phyloP scores from a whole-genome alignment of 2,113 vertebrate genomes.

The Neotoma lepida region DNA sequence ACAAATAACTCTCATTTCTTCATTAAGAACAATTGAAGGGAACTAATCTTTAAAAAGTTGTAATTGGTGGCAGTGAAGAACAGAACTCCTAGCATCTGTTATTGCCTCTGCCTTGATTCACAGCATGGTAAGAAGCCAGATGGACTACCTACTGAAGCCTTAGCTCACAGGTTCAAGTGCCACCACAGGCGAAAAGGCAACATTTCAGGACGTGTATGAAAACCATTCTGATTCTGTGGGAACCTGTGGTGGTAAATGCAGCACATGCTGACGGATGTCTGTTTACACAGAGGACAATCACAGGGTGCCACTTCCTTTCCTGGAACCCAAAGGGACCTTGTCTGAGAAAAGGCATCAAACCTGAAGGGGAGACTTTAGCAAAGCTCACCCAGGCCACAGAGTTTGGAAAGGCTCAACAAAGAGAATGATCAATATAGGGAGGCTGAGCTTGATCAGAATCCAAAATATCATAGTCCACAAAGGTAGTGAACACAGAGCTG shows the following conservation, averaged over 20 bases:
- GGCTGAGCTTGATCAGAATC: neutral
- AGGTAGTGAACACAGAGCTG: neutral
- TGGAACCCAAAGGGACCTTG: neutral
- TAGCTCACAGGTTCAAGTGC: neutral
- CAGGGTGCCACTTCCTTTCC: neutral
- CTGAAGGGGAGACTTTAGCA: neutral
- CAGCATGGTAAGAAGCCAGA: neutral
- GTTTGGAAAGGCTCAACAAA: slow-evolving; percentile 4
- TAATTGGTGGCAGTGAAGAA: neutral
- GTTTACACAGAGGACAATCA: neutral
- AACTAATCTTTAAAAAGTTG: neutral
- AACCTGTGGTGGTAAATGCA: neutral
- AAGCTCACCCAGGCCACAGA: neutral
- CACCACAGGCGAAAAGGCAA: neutral
- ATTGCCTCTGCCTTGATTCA: neutral
- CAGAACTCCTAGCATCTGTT: neutral
- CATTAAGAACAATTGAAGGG: slow-evolving; percentile 1
- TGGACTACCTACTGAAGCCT: neutral
- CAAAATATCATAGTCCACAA: neutral
- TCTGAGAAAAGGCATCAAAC: neutral
- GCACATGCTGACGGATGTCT: neutral
- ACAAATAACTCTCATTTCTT: slow-evolving; percentile 21
- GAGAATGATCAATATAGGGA: neutral
- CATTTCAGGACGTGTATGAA: neutral
- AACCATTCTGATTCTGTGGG: neutral